Conservation (phyloP, 1,140 invertebrate genomes). For the Nephotettix cincticeps region DNA sequence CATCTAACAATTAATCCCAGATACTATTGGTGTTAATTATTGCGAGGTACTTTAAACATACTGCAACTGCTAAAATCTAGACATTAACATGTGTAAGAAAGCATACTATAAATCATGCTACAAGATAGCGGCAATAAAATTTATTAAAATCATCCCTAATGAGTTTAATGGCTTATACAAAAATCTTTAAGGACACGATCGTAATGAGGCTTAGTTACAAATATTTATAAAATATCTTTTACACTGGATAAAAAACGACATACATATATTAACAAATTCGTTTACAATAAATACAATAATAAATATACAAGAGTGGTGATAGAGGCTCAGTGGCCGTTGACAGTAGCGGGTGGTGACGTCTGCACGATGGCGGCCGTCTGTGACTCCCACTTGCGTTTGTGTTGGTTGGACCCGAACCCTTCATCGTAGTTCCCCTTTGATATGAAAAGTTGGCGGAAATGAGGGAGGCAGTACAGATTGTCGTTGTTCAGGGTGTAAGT, state of each 20-base stretch:
- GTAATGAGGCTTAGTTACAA: background rate
- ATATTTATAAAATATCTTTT: background rate
- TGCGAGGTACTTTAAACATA: too few relatives aligned
- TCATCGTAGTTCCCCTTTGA: slow-evolving; percentile 85
- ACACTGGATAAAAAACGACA: background rate
- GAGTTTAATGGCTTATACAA: too few relatives aligned
- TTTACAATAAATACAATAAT: slow-evolving; percentile 1
- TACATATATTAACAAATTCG: background rate
- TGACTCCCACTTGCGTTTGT: slow-evolving; percentile 60
- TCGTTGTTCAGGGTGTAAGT: slow-evolving; percentile 74
- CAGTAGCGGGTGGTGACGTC: background rate
- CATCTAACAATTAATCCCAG: too few relatives aligned
- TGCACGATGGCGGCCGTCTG: background rate
- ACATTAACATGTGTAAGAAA: too few relatives aligned
- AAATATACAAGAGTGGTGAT: background rate
- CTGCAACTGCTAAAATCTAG: too few relatives aligned
- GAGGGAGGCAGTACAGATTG: slow-evolving; percentile 73
- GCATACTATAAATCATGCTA: too few relatives aligned
- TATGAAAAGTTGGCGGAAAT: slow-evolving; percentile 81
- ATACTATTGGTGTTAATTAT: too few relatives aligned
- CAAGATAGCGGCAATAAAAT: too few relatives aligned
- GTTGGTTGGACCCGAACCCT: slow-evolving; percentile 67
- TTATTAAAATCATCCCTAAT: too few relatives aligned
- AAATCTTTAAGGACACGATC: background rate
- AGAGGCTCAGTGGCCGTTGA: background rate